These are phyloP conservation scores for Latrodectus elegans DNA, from an alignment of 2,888 invertebrate genomes.

Conservation along the genomic window DNA sequence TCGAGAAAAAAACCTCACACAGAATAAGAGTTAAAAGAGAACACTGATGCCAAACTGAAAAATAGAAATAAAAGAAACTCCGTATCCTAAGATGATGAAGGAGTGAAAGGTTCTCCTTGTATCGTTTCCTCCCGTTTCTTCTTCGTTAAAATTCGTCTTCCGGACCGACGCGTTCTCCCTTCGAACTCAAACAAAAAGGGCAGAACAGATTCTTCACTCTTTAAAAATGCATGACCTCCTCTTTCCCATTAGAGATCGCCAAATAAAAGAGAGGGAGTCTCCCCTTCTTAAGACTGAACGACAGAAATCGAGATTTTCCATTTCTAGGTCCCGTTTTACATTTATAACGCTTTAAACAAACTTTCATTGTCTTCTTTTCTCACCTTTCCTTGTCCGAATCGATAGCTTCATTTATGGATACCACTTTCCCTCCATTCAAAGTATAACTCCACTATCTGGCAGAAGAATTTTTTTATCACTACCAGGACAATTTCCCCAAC, in stretches of 20 bases:
- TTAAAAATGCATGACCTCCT: conserved; percentile 50
- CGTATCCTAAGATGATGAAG: conserved; percentile 1
- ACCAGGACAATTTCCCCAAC: too few species aligned
- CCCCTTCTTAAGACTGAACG: background rate
- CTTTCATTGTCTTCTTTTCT: conserved; percentile 24
- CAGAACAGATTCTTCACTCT: conserved; percentile 14
- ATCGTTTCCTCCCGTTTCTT: conserved; percentile 7
- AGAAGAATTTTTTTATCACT: too few species aligned
- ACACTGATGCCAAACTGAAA: background rate
- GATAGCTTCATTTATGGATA: conserved; percentile 37
- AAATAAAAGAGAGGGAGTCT: conserved; percentile 24
- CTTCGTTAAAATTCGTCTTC: conserved; percentile 66
- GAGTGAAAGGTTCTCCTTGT: conserved; percentile 64
- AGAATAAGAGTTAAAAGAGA: background rate
- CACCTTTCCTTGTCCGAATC: conserved; percentile 25
- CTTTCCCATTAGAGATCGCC: conserved; percentile 45
- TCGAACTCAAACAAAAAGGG: conserved; percentile 60
- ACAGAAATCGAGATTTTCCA: conserved; percentile 35
- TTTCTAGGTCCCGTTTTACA: conserved; percentile 56
- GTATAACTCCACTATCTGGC: too few species aligned
- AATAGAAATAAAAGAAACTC: conserved; percentile 17
- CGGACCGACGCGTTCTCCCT: conserved; percentile 29
- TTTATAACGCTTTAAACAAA: conserved; percentile 64
- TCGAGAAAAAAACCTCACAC: background rate
- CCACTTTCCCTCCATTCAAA: background rate